Percentiles rank a stretch among this genome's conserved stretches.
These are phyloP conservation scores for Tryphoninae sp. DNA, from an alignment of 2,888 invertebrate genomes.

Conservation along the genomic window DNA sequence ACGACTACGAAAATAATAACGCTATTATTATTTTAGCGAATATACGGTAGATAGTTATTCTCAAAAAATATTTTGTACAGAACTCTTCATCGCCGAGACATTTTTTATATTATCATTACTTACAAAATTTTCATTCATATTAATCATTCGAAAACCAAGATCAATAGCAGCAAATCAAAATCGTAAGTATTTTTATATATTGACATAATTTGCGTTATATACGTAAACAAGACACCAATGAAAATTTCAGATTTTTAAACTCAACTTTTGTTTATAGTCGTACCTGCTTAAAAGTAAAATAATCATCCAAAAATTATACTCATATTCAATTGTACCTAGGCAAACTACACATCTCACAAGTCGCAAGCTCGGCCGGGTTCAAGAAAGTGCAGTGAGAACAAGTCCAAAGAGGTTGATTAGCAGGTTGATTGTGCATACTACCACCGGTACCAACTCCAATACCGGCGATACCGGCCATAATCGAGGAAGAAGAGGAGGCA, in stretches of 20 bases:
- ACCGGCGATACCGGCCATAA: conserved; percentile 67
- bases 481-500: conserved; percentile 68
- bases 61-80: too few relatives aligned
- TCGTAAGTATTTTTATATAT: too few relatives aligned
- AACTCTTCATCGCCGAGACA: too few relatives aligned
- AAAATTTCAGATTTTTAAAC: conserved; percentile 4
- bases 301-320: conserved; percentile 50
- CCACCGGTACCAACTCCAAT: conserved; percentile 74
- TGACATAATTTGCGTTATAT: neutral
- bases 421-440: conserved; percentile 74
- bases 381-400: conserved; percentile 97
- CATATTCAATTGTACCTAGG: conserved; percentile 84
- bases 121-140: too few relatives aligned
- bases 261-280: conserved; percentile 34
- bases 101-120: too few relatives aligned
- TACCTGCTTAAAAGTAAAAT: conserved; percentile 47
- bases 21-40: neutral
- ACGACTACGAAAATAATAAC: neutral
- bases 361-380: conserved; percentile 88
- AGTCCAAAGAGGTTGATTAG: conserved; percentile 88
- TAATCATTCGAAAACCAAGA: too few relatives aligned
- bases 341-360: conserved; percentile 96
- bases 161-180: too few relatives aligned
- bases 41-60: too few relatives aligned
- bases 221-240: neutral